A percentile compares a stretch with the other conserved stretches of the same genome.
phyloP scores from a whole-genome alignment of 2,888 invertebrate genomes.

The Nipponacmea schrenckii region DNA sequence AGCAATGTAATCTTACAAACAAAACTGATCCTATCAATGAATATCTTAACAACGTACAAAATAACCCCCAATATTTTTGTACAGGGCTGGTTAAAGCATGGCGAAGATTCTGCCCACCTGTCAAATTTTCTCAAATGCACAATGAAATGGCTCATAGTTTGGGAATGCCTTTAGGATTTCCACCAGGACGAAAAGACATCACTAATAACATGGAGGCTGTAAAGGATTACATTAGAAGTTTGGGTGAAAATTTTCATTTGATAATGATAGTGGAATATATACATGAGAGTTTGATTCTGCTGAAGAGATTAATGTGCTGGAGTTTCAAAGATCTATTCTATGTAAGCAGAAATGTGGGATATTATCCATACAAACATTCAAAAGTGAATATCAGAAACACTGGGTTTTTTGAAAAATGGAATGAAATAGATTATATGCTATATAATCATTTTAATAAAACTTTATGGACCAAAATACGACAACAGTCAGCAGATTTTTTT shows the following conservation, averaged over 20 bases:
- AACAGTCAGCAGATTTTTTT: slow-evolving; percentile 46
- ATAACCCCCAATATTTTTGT: slow-evolving; percentile 52
- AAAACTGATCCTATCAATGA: slow-evolving; percentile 39
- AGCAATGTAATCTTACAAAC: slow-evolving; percentile 41
- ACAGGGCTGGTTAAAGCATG: slow-evolving; percentile 31
- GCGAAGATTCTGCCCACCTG: slow-evolving; percentile 54
- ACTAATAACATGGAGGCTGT: slow-evolving; percentile 35
- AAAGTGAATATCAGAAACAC: slow-evolving; percentile 20
- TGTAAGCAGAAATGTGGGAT: slow-evolving; percentile 42
- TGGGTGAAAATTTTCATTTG: slow-evolving; percentile 54
- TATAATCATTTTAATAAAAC: slow-evolving; percentile 60
- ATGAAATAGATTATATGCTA: slow-evolving; percentile 55
- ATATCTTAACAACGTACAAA: slow-evolving; percentile 51
- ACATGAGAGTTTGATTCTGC: slow-evolving; percentile 61
- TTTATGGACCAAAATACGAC: slow-evolving; percentile 52
- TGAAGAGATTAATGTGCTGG: slow-evolving; percentile 65
- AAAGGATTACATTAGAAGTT: slow-evolving; percentile 40
- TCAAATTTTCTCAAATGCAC: slow-evolving; percentile 55
- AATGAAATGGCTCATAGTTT: slow-evolving; percentile 62
- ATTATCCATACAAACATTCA: slow-evolving; percentile 30
- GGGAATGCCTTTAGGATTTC: slow-evolving; percentile 62
- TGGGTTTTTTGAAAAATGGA: slow-evolving; percentile 54
- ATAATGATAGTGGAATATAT: slow-evolving; percentile 65
- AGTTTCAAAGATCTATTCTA: slow-evolving; percentile 60
- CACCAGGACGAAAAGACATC: slow-evolving; percentile 42